Evolutionary conservation across 2,888 invertebrate species (phyloP), one percentile per base, ranked within the genome.

Genomic region (Euplagia quadripunctaria): DNA sequence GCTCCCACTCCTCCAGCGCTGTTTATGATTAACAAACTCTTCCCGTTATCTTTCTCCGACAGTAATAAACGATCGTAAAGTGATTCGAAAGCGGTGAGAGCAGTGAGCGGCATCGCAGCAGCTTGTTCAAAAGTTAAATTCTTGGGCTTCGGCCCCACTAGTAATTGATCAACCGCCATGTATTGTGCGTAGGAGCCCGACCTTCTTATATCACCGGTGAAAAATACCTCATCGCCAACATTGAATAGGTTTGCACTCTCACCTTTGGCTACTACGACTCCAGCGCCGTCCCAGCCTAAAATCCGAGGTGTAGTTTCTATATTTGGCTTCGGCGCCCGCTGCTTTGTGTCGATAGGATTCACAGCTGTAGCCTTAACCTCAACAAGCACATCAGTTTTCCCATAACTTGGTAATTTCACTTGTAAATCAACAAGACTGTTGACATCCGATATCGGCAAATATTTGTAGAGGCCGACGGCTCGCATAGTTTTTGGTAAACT

Each of bases 1-100:
- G 94, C 91, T 0, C 96, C 96, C 0, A 95, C 95, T 46, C 95
- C 96, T 0, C 95, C 95, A 1, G 91, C 93, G 79, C 95, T 95
- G 73, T 95, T 95, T 66, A 95, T 92, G 52, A 95, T 89, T 67
- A 95, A 83, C 14, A 95, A 79, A 46, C 91, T 85, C 79, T 93
- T 95, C 5, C 92, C 94, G 78, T 87, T 91, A 81, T 94, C 94
- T 73, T 93, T 93, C 20, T 91, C 91, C 17, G 94, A 88, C 14
- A 95, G 64, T 41, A 87, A 73, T 63, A 95, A 78, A 4, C 95
- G 89, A 71, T 95, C 95, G 79, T 87, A 91, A 41, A 95, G 79
- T 41, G 92, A 86, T 79, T 94, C 95, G 74, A 90, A 92, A n/a
- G 95, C 94, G 5, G 96, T 95, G 3, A 93, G 88, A 8, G 93